These are phyloP conservation scores for Rhadina sibilatrix DNA, from an alignment of 2,113 vertebrate genomes.

Conservation along the genomic window DNA sequence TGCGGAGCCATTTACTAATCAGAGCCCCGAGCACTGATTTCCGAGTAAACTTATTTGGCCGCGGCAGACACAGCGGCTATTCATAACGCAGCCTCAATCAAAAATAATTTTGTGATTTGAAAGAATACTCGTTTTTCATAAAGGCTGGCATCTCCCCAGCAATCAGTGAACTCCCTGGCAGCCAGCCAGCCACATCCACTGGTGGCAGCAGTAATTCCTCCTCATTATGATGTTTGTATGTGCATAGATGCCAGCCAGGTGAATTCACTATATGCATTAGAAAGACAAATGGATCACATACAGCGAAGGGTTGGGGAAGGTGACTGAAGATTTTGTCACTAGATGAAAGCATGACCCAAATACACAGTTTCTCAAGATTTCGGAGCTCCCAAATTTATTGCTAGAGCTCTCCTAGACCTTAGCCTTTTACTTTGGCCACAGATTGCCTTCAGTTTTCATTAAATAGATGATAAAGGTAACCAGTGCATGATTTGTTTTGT, in stretches of 20 bases:
- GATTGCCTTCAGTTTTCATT: background rate
- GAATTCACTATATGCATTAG: background rate
- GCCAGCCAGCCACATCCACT: background rate
- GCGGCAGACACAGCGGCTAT: background rate
- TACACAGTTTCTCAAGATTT: background rate
- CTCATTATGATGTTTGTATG: constrained; percentile 28
- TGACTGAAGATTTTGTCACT: background rate
- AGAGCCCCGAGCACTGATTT: background rate
- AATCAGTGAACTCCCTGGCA: constrained; percentile 29
- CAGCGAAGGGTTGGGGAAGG: background rate
- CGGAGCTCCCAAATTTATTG: background rate
- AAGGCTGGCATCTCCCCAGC: background rate
- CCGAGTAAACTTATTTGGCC: background rate
- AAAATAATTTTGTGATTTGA: constrained; percentile 48
- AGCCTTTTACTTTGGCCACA: background rate
- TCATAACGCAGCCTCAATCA: constrained; percentile 34
- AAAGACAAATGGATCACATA: background rate
- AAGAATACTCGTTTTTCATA: constrained; percentile 43
- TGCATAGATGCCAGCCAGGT: constrained; percentile 23
- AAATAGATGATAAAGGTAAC: background rate
- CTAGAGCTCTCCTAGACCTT: background rate
- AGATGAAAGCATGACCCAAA: background rate
- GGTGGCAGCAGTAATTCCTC: constrained; percentile 22
- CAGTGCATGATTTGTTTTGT: background rate
- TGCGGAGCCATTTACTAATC: background rate